Evolutionary conservation across 2,797 vertebrate genomes (phyloP).

Genomic region (Gadopsis bispinosus): DNA sequence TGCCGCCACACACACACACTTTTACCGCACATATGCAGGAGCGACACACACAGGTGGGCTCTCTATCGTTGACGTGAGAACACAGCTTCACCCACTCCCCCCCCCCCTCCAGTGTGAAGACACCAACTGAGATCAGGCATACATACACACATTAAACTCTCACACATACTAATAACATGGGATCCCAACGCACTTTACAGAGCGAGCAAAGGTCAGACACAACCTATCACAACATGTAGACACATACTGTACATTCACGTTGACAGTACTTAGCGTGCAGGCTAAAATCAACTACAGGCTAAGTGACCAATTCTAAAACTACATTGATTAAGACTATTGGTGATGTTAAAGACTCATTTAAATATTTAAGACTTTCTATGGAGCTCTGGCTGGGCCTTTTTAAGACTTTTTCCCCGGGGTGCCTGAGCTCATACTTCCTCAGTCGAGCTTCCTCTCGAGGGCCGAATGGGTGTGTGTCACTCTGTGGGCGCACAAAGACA

Average conservation of each 20-base stretch:
- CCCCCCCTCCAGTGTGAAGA: conserved; percentile 16
- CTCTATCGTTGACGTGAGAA: conserved; percentile 82
- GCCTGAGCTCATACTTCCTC: conserved; percentile 23
- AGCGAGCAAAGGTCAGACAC: neutral
- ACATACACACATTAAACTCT: conserved; percentile 15
- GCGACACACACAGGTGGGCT: conserved; percentile 61
- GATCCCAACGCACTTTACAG: conserved; percentile 3
- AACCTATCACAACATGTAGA: neutral
- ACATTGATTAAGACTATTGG: conserved; percentile 67
- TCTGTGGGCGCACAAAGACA: conserved; percentile 36
- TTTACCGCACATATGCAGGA: conserved; percentile 47
- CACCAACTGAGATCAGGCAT: conserved; percentile 9
- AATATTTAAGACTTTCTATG: conserved; percentile 62
- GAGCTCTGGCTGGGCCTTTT: conserved; percentile 23
- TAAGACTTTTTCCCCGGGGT: conserved; percentile 38
- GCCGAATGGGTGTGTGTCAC: conserved; percentile 47
- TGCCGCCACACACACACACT: conserved; percentile 59
- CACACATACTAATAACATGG: neutral
- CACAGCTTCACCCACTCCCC: conserved; percentile 51
- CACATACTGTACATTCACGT: neutral
- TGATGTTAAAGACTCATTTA: conserved; percentile 63
- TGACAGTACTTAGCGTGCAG: conserved; percentile 5
- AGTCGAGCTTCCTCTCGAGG: conserved; percentile 11
- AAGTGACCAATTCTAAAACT: conserved; percentile 31
- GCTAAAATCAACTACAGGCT: neutral